Evolutionary conservation across 2,888 invertebrate species (phyloP).

Genomic region (Orthosia gothica): DNA sequence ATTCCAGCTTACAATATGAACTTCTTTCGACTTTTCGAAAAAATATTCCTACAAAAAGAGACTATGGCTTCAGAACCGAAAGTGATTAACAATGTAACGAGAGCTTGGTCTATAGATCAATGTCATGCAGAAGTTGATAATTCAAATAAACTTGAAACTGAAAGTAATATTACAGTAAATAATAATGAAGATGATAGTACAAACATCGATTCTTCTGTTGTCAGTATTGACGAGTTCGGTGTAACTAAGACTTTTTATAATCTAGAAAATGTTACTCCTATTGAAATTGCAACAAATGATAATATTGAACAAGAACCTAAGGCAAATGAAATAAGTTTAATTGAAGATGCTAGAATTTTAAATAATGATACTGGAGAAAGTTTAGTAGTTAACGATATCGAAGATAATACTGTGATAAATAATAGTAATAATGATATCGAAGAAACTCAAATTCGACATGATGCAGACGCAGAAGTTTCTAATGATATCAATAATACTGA

Average conservation of each 20-base stretch:
- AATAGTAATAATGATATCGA: neutral
- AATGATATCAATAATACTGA: neutral
- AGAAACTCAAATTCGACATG: neutral
- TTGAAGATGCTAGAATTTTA: neutral
- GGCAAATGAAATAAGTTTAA: neutral
- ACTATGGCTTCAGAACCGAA: neutral
- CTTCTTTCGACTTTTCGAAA: conserved; percentile 24
- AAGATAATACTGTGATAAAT: neutral
- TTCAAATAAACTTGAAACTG: neutral
- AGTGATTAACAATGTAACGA: neutral
- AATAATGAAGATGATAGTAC: neutral
- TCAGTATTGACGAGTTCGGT: neutral
- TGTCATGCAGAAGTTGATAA: neutral
- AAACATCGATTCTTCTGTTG: neutral
- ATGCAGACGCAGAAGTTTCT: neutral
- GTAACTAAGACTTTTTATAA: conserved; percentile 8
- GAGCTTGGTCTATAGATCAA: neutral
- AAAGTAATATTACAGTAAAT: neutral
- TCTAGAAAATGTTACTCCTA: conserved; percentile 32
- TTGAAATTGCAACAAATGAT: conserved; percentile 1
- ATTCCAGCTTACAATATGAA: conserved; percentile 58
- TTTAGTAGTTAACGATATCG: neutral
- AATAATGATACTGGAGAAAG: neutral
- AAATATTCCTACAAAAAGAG: conserved; percentile 28
- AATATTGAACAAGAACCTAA: neutral